These are phyloP conservation scores for Ramazzottius varieornatus DNA, from an alignment of 2,888 invertebrate genomes.

Conservation along the genomic window DNA sequence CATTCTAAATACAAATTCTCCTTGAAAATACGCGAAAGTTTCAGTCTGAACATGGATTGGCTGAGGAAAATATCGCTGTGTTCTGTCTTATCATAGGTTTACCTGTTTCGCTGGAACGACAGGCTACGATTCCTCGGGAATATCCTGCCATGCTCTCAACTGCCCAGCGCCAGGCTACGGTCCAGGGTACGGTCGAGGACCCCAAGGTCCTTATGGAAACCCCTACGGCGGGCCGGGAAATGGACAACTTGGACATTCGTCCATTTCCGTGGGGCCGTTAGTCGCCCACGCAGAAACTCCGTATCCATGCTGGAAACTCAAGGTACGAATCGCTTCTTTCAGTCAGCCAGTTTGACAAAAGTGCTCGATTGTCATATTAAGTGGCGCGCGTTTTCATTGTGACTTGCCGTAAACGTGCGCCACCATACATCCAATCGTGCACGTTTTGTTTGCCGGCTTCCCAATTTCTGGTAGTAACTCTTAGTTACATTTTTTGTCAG, in stretches of 20 bases:
- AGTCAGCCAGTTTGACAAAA: too few relatives aligned
- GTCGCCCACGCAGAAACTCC: background rate
- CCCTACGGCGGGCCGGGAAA: background rate
- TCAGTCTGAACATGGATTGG: background rate
- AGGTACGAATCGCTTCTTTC: background rate
- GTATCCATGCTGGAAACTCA: background rate
- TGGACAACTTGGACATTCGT: background rate
- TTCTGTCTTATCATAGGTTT: background rate
- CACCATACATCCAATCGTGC: too few relatives aligned
- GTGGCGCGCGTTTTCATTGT: background rate
- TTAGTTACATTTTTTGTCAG: background rate
- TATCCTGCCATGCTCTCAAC: background rate
- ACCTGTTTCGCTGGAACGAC: background rate
- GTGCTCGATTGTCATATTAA: background rate
- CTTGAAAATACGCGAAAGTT: background rate
- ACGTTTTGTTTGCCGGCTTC: too few relatives aligned
- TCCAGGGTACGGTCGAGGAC: background rate
- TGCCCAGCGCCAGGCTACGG: background rate
- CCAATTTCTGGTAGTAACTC: too few relatives aligned
- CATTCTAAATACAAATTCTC: background rate
- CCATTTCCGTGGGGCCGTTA: background rate
- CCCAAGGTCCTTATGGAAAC: background rate
- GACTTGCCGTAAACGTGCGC: too few relatives aligned
- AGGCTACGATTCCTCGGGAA: background rate
- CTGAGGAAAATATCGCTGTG: background rate